Evolutionary conservation across 2,113 vertebrate species (phyloP).

Genomic region (Coryphaenoides rupestris): DNA sequence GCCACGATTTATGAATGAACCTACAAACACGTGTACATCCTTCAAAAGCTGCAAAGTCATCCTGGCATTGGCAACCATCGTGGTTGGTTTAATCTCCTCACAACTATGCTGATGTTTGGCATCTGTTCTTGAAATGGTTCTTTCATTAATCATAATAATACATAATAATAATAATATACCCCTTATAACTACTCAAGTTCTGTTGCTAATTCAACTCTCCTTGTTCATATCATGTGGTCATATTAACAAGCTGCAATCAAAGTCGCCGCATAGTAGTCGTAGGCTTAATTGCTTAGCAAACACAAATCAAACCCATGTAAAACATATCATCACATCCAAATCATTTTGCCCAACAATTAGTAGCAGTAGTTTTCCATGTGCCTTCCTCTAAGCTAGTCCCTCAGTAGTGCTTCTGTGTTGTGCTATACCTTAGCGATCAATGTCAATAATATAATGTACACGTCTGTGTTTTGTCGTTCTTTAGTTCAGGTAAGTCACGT

Average conservation of each 20-base stretch:
- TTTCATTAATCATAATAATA: no score
- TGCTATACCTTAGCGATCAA: conserved; percentile 40
- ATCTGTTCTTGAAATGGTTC: no score
- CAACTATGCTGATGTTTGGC: neutral
- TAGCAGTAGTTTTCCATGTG: conserved; percentile 46
- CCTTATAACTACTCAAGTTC: no score
- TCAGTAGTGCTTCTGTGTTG: conserved; percentile 59
- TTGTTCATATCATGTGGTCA: conserved; percentile 18
- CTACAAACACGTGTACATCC: no score
- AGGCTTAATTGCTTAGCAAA: conserved; percentile 17
- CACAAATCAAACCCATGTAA: conserved; percentile 2
- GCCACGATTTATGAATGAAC: no score
- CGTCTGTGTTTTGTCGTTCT: conserved; percentile 35
- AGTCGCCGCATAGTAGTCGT: conserved; percentile 26
- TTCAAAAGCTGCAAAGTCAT: no score
- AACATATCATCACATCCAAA: conserved; percentile 19
- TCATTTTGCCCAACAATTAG: conserved; percentile 14
- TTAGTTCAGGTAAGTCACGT: conserved; percentile 44
- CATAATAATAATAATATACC: no score
- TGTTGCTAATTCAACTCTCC: no score
- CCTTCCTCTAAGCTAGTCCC: conserved; percentile 22
- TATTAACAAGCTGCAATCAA: conserved; percentile 39
- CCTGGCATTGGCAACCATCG: no score
- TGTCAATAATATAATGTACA: conserved; percentile 33
- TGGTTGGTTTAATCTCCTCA: neutral